Evolutionary conservation across 2,797 vertebrate species (phyloP).

Genomic region (Sebastes umbrosus): DNA sequence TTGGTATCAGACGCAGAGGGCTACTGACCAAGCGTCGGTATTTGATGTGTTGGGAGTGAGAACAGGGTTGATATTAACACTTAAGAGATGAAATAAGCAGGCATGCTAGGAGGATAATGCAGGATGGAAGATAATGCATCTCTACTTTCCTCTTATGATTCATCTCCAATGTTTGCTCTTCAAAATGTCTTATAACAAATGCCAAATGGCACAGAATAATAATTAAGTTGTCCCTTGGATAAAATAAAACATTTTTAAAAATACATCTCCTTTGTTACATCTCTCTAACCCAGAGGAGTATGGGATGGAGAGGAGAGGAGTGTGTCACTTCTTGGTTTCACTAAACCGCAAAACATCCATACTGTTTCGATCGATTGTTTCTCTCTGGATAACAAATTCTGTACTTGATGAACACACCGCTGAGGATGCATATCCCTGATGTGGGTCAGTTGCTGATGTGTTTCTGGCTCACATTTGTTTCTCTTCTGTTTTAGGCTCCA

Average conservation of each 20-base stretch:
- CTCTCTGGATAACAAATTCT: not conserved
- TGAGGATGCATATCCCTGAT: not conserved
- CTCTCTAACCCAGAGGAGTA: not conserved
- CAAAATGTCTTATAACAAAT: not conserved
- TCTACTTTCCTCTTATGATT: not conserved
- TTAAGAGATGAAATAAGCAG: not conserved
- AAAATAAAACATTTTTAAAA: not conserved
- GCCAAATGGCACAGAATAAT: not conserved
- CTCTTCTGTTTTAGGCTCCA: constrained; percentile 30
- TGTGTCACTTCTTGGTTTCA: not conserved
- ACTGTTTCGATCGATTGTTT: not conserved
- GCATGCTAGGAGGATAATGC: not conserved
- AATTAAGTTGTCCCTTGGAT: not conserved
- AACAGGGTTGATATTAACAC: not conserved
- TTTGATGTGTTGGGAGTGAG: not conserved
- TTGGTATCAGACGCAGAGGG: not conserved
- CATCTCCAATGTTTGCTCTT: not conserved
- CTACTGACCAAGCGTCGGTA: not conserved
- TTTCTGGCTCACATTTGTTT: constrained; percentile 25
- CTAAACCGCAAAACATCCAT: not conserved
- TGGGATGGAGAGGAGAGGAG: not conserved
- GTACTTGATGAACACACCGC: not conserved
- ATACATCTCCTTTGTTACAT: not conserved
- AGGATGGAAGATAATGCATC: not conserved
- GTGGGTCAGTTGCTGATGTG: not conserved